Conservation (phyloP, 2,888 invertebrate genomes). For the Chydorus sphaericus region DNA sequence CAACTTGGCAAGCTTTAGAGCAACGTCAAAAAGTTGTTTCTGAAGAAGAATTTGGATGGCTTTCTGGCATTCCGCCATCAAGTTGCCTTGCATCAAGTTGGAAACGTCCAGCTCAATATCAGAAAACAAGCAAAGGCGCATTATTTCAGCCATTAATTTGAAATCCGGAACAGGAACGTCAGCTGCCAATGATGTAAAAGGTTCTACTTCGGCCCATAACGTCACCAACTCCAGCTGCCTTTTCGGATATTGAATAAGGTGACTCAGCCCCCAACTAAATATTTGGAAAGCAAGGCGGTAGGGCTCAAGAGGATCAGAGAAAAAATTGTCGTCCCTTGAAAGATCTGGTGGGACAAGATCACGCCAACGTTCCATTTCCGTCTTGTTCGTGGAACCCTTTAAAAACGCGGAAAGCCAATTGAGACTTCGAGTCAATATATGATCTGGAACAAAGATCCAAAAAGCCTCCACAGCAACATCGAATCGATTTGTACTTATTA, state of each 20-base stretch:
- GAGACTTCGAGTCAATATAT: not conserved
- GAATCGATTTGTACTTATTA: not conserved
- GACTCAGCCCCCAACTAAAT: not conserved
- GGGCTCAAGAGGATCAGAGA: not conserved
- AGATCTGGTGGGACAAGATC: not conserved
- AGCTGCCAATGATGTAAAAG: not conserved
- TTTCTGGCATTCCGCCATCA: not conserved
- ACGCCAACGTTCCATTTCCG: not conserved
- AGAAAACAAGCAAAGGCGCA: not conserved
- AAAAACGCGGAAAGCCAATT: constrained; percentile 1
- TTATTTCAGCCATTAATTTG: not conserved
- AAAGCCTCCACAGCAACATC: not conserved
- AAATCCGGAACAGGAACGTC: constrained; percentile 7
- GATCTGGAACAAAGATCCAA: constrained; percentile 8
- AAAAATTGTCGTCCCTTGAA: not conserved
- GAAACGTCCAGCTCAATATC: not conserved
- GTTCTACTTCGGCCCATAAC: not conserved
- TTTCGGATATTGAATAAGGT: not conserved
- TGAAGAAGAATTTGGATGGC: constrained; percentile 2
- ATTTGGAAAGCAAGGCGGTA: not conserved
- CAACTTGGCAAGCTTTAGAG: constrained; percentile 6
- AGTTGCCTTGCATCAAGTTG: constrained; percentile 7
- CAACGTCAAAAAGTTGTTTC: not conserved
- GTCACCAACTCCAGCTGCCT: not conserved
- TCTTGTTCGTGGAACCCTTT: not conserved